Conservation (phyloP, 2,113 vertebrate genomes). For the Meriones unguiculatus region DNA sequence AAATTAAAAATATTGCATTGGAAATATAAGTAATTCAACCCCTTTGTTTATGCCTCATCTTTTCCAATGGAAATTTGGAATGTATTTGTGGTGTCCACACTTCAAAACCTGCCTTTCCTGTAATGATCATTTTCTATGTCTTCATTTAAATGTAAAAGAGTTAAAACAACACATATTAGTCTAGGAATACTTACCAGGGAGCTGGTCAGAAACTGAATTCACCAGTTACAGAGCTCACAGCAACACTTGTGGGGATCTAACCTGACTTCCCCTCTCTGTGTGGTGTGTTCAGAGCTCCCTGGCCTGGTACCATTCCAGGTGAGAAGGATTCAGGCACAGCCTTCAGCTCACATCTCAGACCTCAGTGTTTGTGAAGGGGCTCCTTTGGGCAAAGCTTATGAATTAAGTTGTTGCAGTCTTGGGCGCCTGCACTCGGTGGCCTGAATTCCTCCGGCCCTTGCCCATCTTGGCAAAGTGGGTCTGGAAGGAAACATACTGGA, state of each 20-base stretch:
- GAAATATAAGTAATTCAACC: background rate
- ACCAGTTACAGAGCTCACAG: background rate
- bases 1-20: background rate
- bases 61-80: constrained; percentile 3
- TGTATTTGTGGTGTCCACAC: background rate
- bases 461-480: constrained; percentile 63
- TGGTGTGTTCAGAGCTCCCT: background rate
- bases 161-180: constrained; percentile 9
- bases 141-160: background rate
- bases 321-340: constrained; percentile 58
- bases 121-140: background rate
- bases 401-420: constrained; percentile 72
- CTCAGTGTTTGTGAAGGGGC: constrained; percentile 65
- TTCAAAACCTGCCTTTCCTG: background rate
- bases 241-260: background rate
- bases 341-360: constrained; percentile 59
- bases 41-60: background rate
- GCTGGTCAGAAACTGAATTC: background rate
- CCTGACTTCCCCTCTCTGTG: constrained; percentile 1
- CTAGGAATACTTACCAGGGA: background rate
- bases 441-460: constrained; percentile 71
- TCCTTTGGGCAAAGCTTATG: constrained; percentile 66
- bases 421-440: constrained; percentile 64
- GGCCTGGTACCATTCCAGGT: background rate
- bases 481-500: constrained; percentile 65